Conservation (phyloP, 2,888 invertebrate species). For the Epinotia brunnichana region DNA sequence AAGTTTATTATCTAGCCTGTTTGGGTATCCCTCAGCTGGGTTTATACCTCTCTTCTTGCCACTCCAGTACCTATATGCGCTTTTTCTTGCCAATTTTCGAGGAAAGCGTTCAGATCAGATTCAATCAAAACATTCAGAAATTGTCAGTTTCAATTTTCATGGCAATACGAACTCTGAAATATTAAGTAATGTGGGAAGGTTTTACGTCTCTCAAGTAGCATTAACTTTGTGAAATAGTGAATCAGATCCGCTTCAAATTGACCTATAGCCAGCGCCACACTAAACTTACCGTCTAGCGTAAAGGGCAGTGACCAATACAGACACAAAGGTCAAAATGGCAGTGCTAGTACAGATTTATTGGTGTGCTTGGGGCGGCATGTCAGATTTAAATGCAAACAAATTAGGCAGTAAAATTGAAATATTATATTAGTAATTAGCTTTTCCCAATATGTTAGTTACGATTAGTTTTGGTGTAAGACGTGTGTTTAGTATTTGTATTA, state of each 20-base stretch:
- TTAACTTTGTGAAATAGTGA: constrained; percentile 16
- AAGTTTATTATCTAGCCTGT: no score
- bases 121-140: no score
- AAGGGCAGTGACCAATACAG: constrained; percentile 38
- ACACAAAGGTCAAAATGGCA: constrained; percentile 33
- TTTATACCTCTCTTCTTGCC: no score
- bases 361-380: background rate
- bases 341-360: constrained; percentile 22
- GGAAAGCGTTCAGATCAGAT: no score
- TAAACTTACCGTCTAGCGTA: constrained; percentile 3
- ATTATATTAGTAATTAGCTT: background rate
- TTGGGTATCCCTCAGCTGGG: no score
- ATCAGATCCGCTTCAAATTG: constrained; percentile 23
- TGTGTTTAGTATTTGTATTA: no score
- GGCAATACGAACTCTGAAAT: no score
- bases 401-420: background rate
- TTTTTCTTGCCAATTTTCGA: no score
- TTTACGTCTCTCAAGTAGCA: constrained; percentile 7
- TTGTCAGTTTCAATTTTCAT: no score
- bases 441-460: background rate
- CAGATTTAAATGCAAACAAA: constrained; percentile 1
- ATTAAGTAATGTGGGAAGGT: background rate
- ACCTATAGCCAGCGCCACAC: constrained; percentile 13
- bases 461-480: background rate
- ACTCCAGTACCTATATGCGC: no score